Conservation (phyloP, 2,113 vertebrate genomes). For the Heptranchias perlo region DNA sequence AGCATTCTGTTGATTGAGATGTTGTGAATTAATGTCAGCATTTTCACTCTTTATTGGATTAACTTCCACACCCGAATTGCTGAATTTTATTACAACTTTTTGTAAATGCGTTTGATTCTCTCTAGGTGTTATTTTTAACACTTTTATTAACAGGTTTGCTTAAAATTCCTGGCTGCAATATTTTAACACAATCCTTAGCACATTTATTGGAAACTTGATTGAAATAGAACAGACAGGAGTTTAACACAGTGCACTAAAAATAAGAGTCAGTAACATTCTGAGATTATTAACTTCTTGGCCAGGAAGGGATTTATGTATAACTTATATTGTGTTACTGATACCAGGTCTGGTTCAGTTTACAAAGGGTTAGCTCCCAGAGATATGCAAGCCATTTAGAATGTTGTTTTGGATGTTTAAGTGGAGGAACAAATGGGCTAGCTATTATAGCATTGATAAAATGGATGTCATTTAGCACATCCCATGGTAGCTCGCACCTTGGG, state of each 20-base stretch:
- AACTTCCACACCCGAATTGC: no score
- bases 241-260: not conserved
- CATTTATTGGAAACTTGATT: not conserved
- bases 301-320: not conserved
- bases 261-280: not conserved
- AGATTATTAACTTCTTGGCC: not conserved
- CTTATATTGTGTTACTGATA: no score
- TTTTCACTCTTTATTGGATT: not conserved
- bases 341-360: no score
- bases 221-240: not conserved
- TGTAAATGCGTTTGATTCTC: no score
- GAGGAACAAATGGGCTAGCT: no score
- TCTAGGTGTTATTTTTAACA: not conserved
- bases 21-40: not conserved
- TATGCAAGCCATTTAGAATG: no score
- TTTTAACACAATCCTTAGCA: not conserved
- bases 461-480: no score
- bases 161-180: not conserved
- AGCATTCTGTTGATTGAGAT: not conserved
- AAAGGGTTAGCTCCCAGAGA: no score
- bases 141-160: not conserved
- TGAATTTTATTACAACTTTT: not conserved
- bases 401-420: no score
- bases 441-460: no score
- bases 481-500: no score